Evolutionary conservation across 2,113 vertebrate genomes (phyloP), one percentile per base, ranked within the genome.

Genomic region (Odobenus rosmarus): DNA sequence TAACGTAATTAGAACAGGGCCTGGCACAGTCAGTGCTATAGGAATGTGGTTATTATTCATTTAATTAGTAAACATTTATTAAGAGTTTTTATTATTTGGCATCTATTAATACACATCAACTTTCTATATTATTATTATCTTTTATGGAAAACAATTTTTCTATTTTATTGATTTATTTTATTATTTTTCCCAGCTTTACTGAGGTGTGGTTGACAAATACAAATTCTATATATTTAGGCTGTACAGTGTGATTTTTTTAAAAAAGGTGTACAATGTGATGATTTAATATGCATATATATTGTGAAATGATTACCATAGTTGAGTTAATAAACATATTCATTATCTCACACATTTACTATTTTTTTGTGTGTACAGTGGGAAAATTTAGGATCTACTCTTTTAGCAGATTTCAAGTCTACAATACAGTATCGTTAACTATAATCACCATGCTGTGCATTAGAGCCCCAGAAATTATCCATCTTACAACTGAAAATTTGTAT

Each of bases 51-150:
- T 80, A 80, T 55, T 95, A 69, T 36, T 96, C 11, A 94, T 53
- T 91, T 85, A 84, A 72, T 94, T 71, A 84, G n/a, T 76, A 64
- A 81, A 57, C 62, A 88, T 24, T 83, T 83, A 69, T 69, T 85
- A 79, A 81, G 36, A 51, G 10, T 12, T 93, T 87, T 88, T 89
- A 88, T 42, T 89, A 49, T 55, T 72, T 93, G 46, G 5, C 14
- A 51, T 90, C 7, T 87, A 51, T 72, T 87, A 59, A 61, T 62
- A 33, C 49, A 2, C 1, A 79, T 59, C 23, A 71, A 53, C 39
- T 74, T 93, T 90, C 36, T 88, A 71, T 51, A 26, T 76, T 84
- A 89, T 46, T 86, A 69, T 87, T 74, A 87, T 77, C 16, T 93
- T 67, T 82, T 82, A 46, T 15, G 46, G 19, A 23, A 82, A 93